These are phyloP conservation scores for Holothuria leucospilota DNA, from an alignment of 53 echinoderm and acorn worm genomes.

Conservation along the genomic window DNA sequence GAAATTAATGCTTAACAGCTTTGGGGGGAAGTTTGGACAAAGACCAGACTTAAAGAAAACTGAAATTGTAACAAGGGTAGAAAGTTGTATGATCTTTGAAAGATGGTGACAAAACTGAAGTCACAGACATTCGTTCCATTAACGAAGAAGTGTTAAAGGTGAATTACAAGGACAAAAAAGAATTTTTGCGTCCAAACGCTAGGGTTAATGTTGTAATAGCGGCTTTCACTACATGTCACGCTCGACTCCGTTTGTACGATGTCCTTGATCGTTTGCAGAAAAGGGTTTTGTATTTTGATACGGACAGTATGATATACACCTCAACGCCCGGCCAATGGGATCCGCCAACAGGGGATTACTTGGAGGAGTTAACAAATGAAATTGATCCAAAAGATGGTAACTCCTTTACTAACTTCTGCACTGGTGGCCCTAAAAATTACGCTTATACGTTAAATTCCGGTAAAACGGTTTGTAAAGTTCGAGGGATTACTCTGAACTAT, in stretches of 20 bases:
- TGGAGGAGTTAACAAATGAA: conserved; percentile 72
- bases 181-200: background rate
- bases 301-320: conserved; percentile 48
- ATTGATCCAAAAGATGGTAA: conserved; percentile 42
- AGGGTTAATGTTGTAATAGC: conserved; percentile 60
- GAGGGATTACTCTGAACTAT: conserved; percentile 66
- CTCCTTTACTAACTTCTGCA: conserved; percentile 29
- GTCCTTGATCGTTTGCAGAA: conserved; percentile 48
- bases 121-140: background rate
- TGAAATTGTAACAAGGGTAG: background rate
- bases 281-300: conserved; percentile 55
- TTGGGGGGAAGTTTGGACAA: conserved; percentile 71
- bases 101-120: too few relatives aligned
- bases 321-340: conserved; percentile 34
- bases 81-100: too few relatives aligned
- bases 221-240: conserved; percentile 52
- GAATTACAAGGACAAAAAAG: background rate
- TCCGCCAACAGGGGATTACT: conserved; percentile 58
- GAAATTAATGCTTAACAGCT: conserved; percentile 69
- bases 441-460: too few relatives aligned
- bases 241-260: conserved; percentile 51
- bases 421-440: too few relatives aligned
- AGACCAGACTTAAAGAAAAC: background rate
- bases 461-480: too few relatives aligned
- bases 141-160: conserved; percentile 5